Evolutionary conservation across 2,797 vertebrate genomes (phyloP).

Genomic region (Lagocephalus sceleratus): DNA sequence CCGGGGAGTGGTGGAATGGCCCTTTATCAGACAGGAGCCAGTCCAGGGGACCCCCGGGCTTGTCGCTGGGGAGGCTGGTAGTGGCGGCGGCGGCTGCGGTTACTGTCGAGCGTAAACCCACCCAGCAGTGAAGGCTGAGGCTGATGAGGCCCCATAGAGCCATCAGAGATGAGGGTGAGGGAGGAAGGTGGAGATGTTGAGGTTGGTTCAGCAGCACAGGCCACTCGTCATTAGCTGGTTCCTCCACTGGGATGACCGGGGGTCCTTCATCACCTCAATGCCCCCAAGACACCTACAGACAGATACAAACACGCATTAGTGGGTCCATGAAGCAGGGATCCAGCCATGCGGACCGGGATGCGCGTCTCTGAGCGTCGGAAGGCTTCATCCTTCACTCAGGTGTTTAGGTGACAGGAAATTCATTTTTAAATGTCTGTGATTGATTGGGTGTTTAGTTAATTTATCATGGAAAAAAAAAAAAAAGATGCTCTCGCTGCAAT

Average conservation of each 20-base stretch:
- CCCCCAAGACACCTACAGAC: slow-evolving; percentile 80
- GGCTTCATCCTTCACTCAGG: background rate
- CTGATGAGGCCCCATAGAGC: slow-evolving; percentile 96
- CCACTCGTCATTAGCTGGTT: slow-evolving; percentile 84
- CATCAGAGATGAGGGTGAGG: slow-evolving; percentile 84
- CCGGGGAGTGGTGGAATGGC: slow-evolving; percentile 95
- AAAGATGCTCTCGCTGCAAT: background rate
- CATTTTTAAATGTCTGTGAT: background rate
- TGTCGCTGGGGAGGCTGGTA: slow-evolving; percentile 86
- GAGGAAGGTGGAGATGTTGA: slow-evolving; percentile 21
- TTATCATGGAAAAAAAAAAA: background rate
- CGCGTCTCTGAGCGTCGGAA: background rate
- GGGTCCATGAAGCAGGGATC: background rate
- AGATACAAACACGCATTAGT: slow-evolving; percentile 7
- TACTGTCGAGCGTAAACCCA: slow-evolving; percentile 59
- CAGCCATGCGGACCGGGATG: too few species aligned
- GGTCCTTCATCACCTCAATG: slow-evolving; percentile 90
- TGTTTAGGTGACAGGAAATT: background rate
- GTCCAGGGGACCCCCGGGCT: slow-evolving; percentile 91
- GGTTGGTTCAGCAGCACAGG: slow-evolving; percentile 79
- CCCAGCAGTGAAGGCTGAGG: slow-evolving; percentile 92
- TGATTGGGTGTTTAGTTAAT: background rate
- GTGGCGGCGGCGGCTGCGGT: slow-evolving; percentile 74
- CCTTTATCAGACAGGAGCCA: slow-evolving; percentile 99
- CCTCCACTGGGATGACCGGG: slow-evolving; percentile 84